Conservation (phyloP, 35 echinoderm and acorn worm genomes). For the Antedon bifida region DNA sequence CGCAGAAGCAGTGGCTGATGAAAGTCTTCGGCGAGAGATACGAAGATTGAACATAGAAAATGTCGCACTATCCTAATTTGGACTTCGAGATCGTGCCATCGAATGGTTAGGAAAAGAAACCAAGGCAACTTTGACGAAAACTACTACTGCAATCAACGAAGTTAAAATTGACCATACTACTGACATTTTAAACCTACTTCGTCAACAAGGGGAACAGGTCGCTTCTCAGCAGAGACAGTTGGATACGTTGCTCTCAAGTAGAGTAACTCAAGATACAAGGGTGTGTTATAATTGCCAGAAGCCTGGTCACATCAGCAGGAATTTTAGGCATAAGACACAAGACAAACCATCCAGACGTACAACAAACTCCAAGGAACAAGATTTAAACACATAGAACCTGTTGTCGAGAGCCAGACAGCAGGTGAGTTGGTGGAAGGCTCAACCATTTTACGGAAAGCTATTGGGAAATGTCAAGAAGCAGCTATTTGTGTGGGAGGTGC, state of each 20-base stretch:
- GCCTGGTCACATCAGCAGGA: neutral
- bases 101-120: too few species aligned
- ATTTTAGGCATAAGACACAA: neutral
- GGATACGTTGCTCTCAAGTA: neutral
- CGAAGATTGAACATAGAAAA: slow-evolving; percentile 14
- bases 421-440: neutral
- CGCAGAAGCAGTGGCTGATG: slow-evolving; percentile 31
- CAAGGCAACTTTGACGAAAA: too few species aligned
- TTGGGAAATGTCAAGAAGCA: neutral
- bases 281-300: neutral
- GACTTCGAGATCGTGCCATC: too few species aligned
- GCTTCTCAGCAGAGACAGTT: neutral
- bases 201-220: neutral
- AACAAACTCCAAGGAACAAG: neutral
- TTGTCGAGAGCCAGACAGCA: neutral
- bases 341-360: neutral
- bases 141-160: too few species aligned
- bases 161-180: neutral
- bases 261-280: neutral
- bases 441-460: neutral
- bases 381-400: neutral
- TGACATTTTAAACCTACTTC: neutral
- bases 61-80: slow-evolving; percentile 27
- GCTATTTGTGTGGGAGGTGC: neutral
- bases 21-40: slow-evolving; percentile 42